Conservation (phyloP, 1,140 invertebrate species). For the Drosophila baimaii region DNA sequence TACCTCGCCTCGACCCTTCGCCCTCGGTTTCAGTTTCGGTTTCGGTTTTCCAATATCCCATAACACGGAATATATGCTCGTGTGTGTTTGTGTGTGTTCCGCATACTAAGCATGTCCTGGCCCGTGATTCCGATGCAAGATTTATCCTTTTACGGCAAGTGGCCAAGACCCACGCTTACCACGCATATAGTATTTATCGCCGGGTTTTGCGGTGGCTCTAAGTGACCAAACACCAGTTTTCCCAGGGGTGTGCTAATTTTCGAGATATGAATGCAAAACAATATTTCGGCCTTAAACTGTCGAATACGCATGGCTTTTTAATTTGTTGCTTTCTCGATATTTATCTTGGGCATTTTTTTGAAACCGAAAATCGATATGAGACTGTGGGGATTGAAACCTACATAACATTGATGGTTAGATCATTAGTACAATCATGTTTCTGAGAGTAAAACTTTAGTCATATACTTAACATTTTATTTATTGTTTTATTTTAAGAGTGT, state of each 20-base stretch:
- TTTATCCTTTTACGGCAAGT: constrained; percentile 65
- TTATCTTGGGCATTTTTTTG: not conserved
- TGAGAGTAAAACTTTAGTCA: too few relatives aligned
- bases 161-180: constrained; percentile 12
- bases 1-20: not conserved
- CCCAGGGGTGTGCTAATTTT: constrained; percentile 77
- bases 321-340: constrained; percentile 62
- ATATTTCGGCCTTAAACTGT: constrained; percentile 64
- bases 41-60: constrained; percentile 51
- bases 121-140: constrained; percentile 67
- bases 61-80: constrained; percentile 38
- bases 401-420: too few relatives aligned
- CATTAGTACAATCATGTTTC: too few relatives aligned
- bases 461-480: too few relatives aligned
- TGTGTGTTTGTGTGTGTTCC: constrained; percentile 47
- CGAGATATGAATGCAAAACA: constrained; percentile 80
- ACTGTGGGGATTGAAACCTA: too few relatives aligned
- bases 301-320: constrained; percentile 62
- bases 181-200: constrained; percentile 22
- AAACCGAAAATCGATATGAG: constrained; percentile 40
- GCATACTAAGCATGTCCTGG: constrained; percentile 61
- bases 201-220: constrained; percentile 24
- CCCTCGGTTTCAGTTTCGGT: not conserved
- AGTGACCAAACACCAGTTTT: constrained; percentile 70
- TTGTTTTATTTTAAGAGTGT: too few relatives aligned